Evolutionary conservation across 1,140 invertebrate genomes (phyloP), one percentile per base, ranked within the genome.

Genomic region (Drosophila baimaii): DNA sequence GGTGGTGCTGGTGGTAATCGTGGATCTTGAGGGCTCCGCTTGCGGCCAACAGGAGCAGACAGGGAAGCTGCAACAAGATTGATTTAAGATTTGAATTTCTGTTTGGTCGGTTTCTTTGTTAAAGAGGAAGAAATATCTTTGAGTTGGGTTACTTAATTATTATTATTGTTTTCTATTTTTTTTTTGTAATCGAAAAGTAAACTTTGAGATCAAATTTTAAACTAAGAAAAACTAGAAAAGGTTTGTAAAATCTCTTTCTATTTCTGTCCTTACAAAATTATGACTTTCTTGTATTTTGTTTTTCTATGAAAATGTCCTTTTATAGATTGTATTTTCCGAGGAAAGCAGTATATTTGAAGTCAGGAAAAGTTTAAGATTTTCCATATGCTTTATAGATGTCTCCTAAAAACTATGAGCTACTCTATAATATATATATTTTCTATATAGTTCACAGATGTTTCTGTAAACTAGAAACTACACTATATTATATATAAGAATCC

Each of bases 21-120:
- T 91, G 90, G 37, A 91, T 90, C 77, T 90, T 84, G 33, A 92
- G 27, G 9, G 81, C 81, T 12, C 57, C 57, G 27, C 39, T 58
- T 6, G 79, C 44, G 8, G 81, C 65, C 55, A 91, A 51, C 5
- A 90, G 52, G 19, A 77, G 64, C 57, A 82, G 25, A 35, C 79
- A 91, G 19, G 88, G 74, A 33, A 91, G 49, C 90, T 91, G 57
- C 17, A 65, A 62, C 17, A 65, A 62, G 5, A 55, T 51, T 12
- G 3, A 13, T 57, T 57, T 37, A 2, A 31, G 10, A 51, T n/a
- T n/a, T n/a, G n/a, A n/a, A n/a, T n/a, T n/a, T n/a, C n/a, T n/a
- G n/a, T n/a, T n/a, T n/a, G n/a, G n/a, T n/a, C n/a, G n/a, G n/a
- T n/a, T n/a, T n/a, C n/a, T n/a, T n/a, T n/a, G n/a, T 57, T 57